Evolutionary conservation across 2,113 vertebrate species (phyloP), one percentile per base, ranked within the genome.

Genomic region (Etheostoma cragini): DNA sequence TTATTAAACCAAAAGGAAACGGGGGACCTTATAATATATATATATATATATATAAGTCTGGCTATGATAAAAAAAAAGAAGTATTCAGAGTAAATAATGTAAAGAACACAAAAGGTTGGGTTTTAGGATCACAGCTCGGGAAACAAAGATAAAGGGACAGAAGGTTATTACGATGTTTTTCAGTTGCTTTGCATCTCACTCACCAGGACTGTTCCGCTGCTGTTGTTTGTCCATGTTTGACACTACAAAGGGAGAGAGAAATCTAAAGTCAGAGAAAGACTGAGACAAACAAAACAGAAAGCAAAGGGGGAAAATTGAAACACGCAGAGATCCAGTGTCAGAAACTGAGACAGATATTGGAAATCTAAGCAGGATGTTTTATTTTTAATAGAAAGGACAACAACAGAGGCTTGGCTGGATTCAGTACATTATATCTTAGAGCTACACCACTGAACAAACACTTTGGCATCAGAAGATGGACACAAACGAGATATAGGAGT

Each of bases 221-320:
- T 84, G 91, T 64, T 90, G 88, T 82, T 91, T 92, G 85, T 91
- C 90, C 90, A 94, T 90, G 88, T 87, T 89, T 69, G 93, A 91
- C 89, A 93, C 93, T 94, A 86, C 86, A 92, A 88, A 91, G 84
- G 80, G 13, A 82, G 78, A 78, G 81, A 90, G 83, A 83, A 60
- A 87, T 77, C 14, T 1, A 61, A 42, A 86, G 81, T 81, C 70
- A 90, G 76, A 79, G 42, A 64, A 24, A 61, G 79, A 50, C 57
- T 3, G 67, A 69, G 64, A 81, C 60, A 80, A 86, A 82, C 82
- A 90, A 84, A 78, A 47, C 75, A 80, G 62, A 80, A 72, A 79
- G 63, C 79, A 87, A 84, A 89, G 26, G 45, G 58, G 66, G 6
- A 61, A 46, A 78, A 84, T n/a, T 72, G 58, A 85, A 85, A 78